Percentiles rank a stretch among this genome's conserved stretches.
Conservation (phyloP, 2,113 vertebrate genomes). For the Ursus arctos region DNA sequence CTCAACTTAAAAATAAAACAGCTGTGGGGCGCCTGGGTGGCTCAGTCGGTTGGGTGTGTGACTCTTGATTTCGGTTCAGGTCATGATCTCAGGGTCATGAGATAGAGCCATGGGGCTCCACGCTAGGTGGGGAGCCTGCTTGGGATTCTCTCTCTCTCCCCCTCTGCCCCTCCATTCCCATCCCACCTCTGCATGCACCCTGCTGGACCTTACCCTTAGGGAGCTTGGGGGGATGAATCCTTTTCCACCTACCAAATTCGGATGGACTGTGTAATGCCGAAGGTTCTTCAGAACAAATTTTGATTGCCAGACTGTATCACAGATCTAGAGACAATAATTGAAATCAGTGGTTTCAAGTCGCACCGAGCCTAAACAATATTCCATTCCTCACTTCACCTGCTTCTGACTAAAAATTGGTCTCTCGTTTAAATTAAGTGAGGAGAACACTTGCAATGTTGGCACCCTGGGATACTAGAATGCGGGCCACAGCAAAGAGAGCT, state of each 20-base stretch:
- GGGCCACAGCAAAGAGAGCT: not conserved
- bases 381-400: not conserved
- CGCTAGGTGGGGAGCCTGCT: too few relatives aligned
- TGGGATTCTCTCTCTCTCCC: too few relatives aligned
- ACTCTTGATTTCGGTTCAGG: too few relatives aligned
- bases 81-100: not conserved
- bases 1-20: not conserved
- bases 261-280: slow-evolving; percentile 43
- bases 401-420: not conserved
- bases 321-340: slow-evolving; percentile 64
- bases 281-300: slow-evolving; percentile 73
- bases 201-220: not conserved
- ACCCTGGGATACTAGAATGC: not conserved
- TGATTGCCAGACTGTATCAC: not conserved
- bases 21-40: not conserved
- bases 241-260: slow-evolving; percentile 79
- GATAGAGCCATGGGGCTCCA: too few relatives aligned
- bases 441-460: not conserved
- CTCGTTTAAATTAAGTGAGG: not conserved
- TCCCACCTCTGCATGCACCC: not conserved
- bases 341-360: slow-evolving; percentile 44
- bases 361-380: not conserved
- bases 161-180: not conserved
- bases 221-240: not conserved
- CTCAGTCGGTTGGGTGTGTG: too few relatives aligned